Base-by-base conservation (phyloP, 2,888 invertebrate genomes). In the Augochlorella aurata region DNA sequence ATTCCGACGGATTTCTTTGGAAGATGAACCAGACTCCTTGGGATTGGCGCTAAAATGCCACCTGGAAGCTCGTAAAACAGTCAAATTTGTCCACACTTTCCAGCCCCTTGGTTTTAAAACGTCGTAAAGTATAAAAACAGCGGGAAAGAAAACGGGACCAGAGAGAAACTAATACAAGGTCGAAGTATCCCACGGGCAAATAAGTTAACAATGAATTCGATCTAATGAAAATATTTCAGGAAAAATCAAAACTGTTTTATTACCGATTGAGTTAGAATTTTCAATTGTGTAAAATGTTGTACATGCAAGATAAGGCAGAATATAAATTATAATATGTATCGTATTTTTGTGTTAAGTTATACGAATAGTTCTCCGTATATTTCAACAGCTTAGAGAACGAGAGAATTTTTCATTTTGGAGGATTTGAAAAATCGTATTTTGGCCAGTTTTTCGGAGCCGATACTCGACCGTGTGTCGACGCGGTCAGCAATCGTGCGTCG, bases 81-180 rank as follows among this genome's bases (percentile, higher is more conserved):
- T 90, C 89, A 89, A 90, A 90, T 90, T 88, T 91, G 90, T 91
- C 90, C 82, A 88, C 88, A 87, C 88, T 88, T 84, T 73, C 77
- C 86, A 76, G 77, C 88, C 85, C 85, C 74, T 18, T 50, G 83
- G 80, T 83, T 89, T 91, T 91, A 90, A 90, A 90, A 77, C 89
- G 87, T 90, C 89, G 77, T 91, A 91, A 91, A 91, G 83, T 83
- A 87, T 66, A 54, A 49, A 38, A 77, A 66, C 65, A 54, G 72
- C 61, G 49, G 78, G 70, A 70, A 76, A 71, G 80, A 67, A 82
- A 71, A 70, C 68, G 38, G 67, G 65, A 73, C 74, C 47, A 77
- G 71, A 49, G 75, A 76, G 71, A 68, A 71, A 76, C 58, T 75
- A 68, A n/a, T 29, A 49, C 49, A 69, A 66, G 38, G 61, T 68